Base-by-base conservation (phyloP, 1,140 invertebrate species). In the Drosophila micromelanica region DNA sequence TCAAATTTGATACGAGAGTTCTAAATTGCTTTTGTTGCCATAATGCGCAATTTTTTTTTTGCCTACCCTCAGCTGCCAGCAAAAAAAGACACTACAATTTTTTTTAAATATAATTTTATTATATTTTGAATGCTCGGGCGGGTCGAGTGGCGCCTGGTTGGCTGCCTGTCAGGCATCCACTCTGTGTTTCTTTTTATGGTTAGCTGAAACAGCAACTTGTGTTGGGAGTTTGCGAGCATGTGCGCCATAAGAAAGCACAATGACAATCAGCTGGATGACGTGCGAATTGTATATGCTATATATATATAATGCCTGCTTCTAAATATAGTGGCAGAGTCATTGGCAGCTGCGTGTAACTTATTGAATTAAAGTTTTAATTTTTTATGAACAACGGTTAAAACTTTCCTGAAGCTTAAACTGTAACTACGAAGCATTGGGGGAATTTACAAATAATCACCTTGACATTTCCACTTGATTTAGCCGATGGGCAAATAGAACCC, bases 381-480 rank as follows among this genome's bases (percentile, higher is more conserved):
- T 65, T 32, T 35, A 55, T 64, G 43, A 43, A 7, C 3, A 13
- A 56, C 13, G 23, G 5, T 32, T 38, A 7, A 13, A 52, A 38
- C 35, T 45, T 35, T 13, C n/a, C 17, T 11, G 5, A 37, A 30
- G 20, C 45, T 27, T 23, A 70, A 49, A 40, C 35, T 30, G 27
- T 55, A 61, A 52, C 23, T 56, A 30, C n/a, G 0, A n/a, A 56
- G n/a, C 12, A 8, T 13, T 40, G 35, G 3, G 46, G 20, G 27
- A 64, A 59, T 65, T 76, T 67, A 17, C 46, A 61, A 70, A 65
- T 75, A 82, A 82, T 82, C 71, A 60, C 65, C 61, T 46, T 42
- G 71, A 78, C 65, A 63, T 78, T 79, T 84, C 45, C 79, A 75
- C 64, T 84, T 68, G 67, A 73, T 62, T 82, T 78, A 71, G 56